These are phyloP conservation scores for Hipparchia semele DNA, from an alignment of 2,888 invertebrate species.

Conservation along the genomic window DNA sequence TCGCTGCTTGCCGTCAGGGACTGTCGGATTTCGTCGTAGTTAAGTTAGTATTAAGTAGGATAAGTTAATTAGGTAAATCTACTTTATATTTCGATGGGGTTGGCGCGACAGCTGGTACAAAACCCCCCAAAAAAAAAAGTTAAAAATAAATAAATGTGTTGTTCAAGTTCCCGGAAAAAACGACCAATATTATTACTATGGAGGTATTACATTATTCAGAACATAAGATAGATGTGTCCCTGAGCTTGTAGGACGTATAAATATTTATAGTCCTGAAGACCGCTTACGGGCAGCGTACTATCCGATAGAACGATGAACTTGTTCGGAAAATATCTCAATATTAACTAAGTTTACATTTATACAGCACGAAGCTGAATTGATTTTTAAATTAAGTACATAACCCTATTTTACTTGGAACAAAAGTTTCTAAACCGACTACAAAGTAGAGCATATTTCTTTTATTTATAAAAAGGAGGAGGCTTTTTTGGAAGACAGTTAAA, in stretches of 20 bases:
- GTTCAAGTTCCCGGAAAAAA: too few relatives aligned
- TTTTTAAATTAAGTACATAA: background rate
- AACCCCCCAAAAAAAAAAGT: too few relatives aligned
- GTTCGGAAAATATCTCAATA: constrained; percentile 5
- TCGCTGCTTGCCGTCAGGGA: too few relatives aligned
- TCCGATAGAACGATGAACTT: constrained; percentile 14
- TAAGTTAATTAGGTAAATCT: too few relatives aligned
- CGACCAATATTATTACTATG: background rate
- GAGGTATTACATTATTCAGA: constrained; percentile 31
- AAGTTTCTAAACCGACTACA: background rate
- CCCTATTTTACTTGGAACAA: background rate
- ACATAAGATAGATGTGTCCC: constrained; percentile 19
- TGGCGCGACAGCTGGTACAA: too few relatives aligned
- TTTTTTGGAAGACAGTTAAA: too few relatives aligned
- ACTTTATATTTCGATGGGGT: too few relatives aligned
- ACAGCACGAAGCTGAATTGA: background rate
- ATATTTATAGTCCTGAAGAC: constrained; percentile 31
- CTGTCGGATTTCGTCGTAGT: too few relatives aligned
- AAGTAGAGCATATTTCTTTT: too few relatives aligned
- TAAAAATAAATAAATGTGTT: too few relatives aligned
- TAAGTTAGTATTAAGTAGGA: too few relatives aligned
- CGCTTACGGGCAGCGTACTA: constrained; percentile 7
- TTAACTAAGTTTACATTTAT: constrained; percentile 2
- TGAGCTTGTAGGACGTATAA: constrained; percentile 28
- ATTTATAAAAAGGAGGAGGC: too few relatives aligned